phyloP scores from a whole-genome alignment of 2,888 invertebrate genomes.

The Trichogramma evanescens region DNA sequence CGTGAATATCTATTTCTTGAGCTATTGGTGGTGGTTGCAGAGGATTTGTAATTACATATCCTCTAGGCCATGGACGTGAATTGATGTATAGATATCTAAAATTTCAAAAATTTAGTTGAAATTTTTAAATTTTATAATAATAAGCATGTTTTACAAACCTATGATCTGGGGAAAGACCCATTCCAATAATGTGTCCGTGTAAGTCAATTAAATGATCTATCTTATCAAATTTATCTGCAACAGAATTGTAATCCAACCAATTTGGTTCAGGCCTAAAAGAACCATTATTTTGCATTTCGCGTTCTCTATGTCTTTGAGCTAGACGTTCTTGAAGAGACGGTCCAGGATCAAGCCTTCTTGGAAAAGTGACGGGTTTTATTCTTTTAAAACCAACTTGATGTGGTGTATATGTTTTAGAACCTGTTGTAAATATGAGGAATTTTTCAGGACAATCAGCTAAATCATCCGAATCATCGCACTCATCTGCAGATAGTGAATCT shows the following conservation, averaged over 20 bases:
- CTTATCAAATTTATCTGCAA: constrained; percentile 64
- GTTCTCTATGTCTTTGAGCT: constrained; percentile 53
- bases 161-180: constrained; percentile 79
- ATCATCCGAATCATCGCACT: constrained; percentile 46
- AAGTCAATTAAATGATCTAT: constrained; percentile 76
- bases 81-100: constrained; percentile 72
- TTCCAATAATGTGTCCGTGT: constrained; percentile 80
- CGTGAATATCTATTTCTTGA: constrained; percentile 80
- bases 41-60: constrained; percentile 67
- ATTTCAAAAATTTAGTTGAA: constrained; percentile 16
- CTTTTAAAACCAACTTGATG: constrained; percentile 77
- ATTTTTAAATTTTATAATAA: neutral
- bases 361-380: constrained; percentile 64
- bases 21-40: constrained; percentile 77
- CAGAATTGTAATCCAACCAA: constrained; percentile 62
- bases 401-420: constrained; percentile 75
- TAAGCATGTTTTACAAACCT: constrained; percentile 29
- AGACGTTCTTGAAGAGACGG: constrained; percentile 62
- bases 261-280: constrained; percentile 55
- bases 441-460: constrained; percentile 57
- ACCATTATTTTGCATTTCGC: constrained; percentile 48
- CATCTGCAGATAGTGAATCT: constrained; percentile 35
- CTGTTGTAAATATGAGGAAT: constrained; percentile 76
- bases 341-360: constrained; percentile 61
- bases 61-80: constrained; percentile 74